Evolutionary conservation across 2,113 vertebrate species (phyloP), one percentile per base, ranked within the genome.

Genomic region (Leptodactylus fuscus): DNA sequence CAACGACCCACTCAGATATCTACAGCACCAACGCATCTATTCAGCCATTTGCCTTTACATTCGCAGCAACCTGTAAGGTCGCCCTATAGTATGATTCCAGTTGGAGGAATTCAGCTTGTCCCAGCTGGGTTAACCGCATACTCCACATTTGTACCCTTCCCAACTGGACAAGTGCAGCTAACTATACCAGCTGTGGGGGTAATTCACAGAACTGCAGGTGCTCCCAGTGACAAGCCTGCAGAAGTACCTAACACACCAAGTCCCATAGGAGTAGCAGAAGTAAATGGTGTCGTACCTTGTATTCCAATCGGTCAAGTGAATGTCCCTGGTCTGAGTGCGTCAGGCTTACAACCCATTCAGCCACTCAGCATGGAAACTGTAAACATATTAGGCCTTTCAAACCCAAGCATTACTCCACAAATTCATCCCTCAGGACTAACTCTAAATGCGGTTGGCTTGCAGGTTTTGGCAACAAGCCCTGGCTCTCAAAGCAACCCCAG

Each of bases 11-110:
- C 91, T 0, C 86, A 91, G 46, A 65, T n/a, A 0, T 90, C 93
- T 75, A 38, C 93, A 20, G 87, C 90, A 16, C 94, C 85, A 87
- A 95, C 91, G 79, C 97, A 94, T 87, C 90, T 99, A 86, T 99
- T 98, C 87, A 99, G 97, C 89, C 98, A 99, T 92, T 95, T 99
- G 5, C 98, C 97, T 20, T 88, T 97, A 91, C 98, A 99, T 89
- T 99, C 98, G 0, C 98, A 97, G 89, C 96, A 92, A 88, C 97
- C 95, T 1, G 87, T 91, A 10, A 94, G 94, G 88, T 94, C 96
- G 0, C 92, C 97, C 4, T 97, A 95, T 22, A 95, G 95, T 88
- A 95, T 97, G 92, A 91, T 97, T 16, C 97, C 97, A 0, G 94
- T 98, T 0, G 97, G 98, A 1, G 97, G 97, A 0, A 97, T 99